Evolutionary conservation across 2,888 invertebrate species (phyloP).

Genomic region (Pegoplata infirma): DNA sequence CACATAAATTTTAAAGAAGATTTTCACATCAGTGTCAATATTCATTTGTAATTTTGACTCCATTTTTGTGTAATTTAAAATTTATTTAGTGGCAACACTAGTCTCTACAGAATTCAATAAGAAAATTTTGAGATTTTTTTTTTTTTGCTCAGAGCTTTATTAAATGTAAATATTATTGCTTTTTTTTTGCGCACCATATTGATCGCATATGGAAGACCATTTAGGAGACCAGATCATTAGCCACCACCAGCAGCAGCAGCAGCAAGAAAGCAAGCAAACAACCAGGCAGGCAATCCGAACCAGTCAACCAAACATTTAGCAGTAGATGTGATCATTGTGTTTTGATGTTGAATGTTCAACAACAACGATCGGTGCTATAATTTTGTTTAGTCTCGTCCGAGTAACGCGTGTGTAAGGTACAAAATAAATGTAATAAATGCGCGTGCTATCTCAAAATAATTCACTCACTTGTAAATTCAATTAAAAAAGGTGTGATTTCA

Average conservation of each 20-base stretch:
- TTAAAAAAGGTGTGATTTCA: constrained; percentile 34
- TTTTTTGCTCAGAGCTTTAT: constrained; percentile 32
- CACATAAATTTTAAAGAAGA: too few species aligned
- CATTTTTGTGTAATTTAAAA: too few species aligned
- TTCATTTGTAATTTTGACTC: too few species aligned
- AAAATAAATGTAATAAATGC: constrained; percentile 51
- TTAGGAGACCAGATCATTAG: constrained; percentile 39
- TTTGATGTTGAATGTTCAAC: constrained; percentile 47
- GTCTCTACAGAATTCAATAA: not conserved
- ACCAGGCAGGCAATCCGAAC: too few species aligned
- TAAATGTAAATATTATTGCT: constrained; percentile 33
- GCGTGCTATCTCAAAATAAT: constrained; percentile 15
- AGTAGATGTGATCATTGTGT: constrained; percentile 38
- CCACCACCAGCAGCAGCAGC: not conserved
- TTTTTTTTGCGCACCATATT: constrained; percentile 41
- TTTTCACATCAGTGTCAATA: too few species aligned
- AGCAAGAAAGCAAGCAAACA: too few species aligned
- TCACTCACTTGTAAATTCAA: too few species aligned
- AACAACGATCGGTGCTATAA: constrained; percentile 38
- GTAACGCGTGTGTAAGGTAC: constrained; percentile 73
- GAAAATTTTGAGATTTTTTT: too few species aligned
- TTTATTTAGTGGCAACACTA: not conserved
- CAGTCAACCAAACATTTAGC: not conserved
- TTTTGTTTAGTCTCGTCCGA: constrained; percentile 68
- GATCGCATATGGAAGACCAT: constrained; percentile 14